A percentile compares a stretch with the other conserved stretches of the same genome.
phyloP scores from a whole-genome alignment of 2,888 invertebrate genomes.

The Mythimna vitellina region DNA sequence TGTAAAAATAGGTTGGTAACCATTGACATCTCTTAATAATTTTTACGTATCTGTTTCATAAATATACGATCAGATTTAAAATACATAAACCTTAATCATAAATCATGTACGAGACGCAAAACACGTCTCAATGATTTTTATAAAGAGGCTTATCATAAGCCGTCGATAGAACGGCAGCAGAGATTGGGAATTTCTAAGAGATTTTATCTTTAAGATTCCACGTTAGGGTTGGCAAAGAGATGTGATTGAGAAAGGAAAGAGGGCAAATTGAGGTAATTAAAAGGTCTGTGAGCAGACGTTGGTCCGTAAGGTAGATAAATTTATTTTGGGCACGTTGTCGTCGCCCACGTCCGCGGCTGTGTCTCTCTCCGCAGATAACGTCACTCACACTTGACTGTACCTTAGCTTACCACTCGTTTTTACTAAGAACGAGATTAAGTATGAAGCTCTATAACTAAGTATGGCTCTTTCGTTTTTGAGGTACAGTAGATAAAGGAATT shows the following conservation, averaged over 20 bases:
- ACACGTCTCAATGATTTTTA: constrained; percentile 54
- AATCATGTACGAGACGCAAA: constrained; percentile 36
- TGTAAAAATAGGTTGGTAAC: neutral
- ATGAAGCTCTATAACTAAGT: constrained; percentile 69
- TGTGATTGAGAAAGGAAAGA: constrained; percentile 56
- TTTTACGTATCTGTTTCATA: constrained; percentile 11
- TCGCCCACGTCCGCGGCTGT: constrained; percentile 69
- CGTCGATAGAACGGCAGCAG: constrained; percentile 51
- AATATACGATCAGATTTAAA: constrained; percentile 26
- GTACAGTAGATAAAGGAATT: constrained; percentile 61
- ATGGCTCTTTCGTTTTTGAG: constrained; percentile 61
- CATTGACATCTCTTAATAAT: neutral
- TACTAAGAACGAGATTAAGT: constrained; percentile 76
- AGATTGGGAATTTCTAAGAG: constrained; percentile 51
- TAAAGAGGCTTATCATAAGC: constrained; percentile 56
- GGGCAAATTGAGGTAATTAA: constrained; percentile 80
- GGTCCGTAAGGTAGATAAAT: constrained; percentile 75
- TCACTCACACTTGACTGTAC: constrained; percentile 82
- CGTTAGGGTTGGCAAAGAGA: constrained; percentile 46
- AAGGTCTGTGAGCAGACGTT: constrained; percentile 78
- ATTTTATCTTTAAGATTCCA: constrained; percentile 50
- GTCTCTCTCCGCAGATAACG: constrained; percentile 81
- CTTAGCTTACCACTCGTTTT: constrained; percentile 74
- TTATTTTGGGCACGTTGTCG: constrained; percentile 70
- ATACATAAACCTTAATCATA: constrained; percentile 34